phyloP scores from a whole-genome alignment of 2,888 invertebrate genomes.

The Penaeus monodon region DNA sequence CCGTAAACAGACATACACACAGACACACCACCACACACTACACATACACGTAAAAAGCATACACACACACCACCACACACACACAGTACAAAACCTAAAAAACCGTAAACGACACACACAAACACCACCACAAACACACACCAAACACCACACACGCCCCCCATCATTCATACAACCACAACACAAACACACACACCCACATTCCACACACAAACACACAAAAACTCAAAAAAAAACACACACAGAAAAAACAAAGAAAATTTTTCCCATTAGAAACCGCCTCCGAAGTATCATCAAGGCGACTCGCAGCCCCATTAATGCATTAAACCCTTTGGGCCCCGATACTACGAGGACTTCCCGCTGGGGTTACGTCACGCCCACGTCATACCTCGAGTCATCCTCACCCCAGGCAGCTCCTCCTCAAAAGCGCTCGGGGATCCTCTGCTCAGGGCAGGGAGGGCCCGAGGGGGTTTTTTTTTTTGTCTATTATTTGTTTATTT shows the following conservation, averaged over 20 bases:
- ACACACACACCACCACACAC: conserved; percentile 6
- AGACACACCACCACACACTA: not conserved
- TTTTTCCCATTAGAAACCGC: too few relatives aligned
- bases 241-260: not conserved
- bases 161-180: conserved; percentile 1
- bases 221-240: conserved; percentile 4
- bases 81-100: too few relatives aligned
- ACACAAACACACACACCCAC: conserved; percentile 7
- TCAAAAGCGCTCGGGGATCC: conserved; percentile 81
- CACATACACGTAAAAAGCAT: conserved; percentile 1
- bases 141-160: too few relatives aligned
- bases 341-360: conserved; percentile 80
- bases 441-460: conserved; percentile 67
- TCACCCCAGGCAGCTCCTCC: conserved; percentile 80
- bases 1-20: conserved; percentile 4
- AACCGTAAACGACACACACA: not conserved
- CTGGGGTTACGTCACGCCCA: conserved; percentile 86
- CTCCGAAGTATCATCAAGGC: too few relatives aligned
- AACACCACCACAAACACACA: conserved; percentile 18
- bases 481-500: too few relatives aligned
- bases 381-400: conserved; percentile 86
- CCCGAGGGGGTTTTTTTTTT: not conserved
- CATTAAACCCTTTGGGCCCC: conserved; percentile 53
- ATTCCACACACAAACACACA: conserved; percentile 5
- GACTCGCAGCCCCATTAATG: too few relatives aligned